Evolutionary conservation across 2,797 vertebrate genomes (phyloP), one percentile per base, ranked within the genome.

Genomic region (Eospalax fontanierii): DNA sequence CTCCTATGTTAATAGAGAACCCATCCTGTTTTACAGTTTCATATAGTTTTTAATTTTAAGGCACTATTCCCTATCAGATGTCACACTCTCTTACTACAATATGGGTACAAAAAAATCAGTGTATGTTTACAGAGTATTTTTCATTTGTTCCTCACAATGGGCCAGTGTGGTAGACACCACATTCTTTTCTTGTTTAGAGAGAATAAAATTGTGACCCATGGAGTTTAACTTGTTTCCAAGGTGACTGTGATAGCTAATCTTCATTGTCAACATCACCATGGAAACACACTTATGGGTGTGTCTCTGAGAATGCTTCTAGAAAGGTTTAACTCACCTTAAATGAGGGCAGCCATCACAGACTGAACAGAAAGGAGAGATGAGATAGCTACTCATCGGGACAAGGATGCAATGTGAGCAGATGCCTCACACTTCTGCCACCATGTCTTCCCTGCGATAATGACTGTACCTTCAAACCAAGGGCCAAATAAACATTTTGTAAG

Each of bases 181-280:
- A 9, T 10, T 87, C 61, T 92, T 90, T 83, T 68, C 24, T 38
- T 14, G 93, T 78, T 96, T 87, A 87, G 43, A 87, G 63, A 90
- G 40, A 82, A 81, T 71, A 87, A 94, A 89, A 75, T 63, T 50
- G 38, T 94, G 71, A 66, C 66, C 46, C 38, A 4, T 3, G 40
- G 71, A 90, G 21, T 11, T 94, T 88, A 30, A 95, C 61, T 95
- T 90, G 79, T 94, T 94, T 96, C 90, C 83, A 91, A 95, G 65
- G 71, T 93, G 89, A 94, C 40, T 28, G 22, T 12, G 6, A 24
- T 18, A 14, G 57, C n/a, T 46, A 63, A 46, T 35, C 38, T 63
- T 75, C 57, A n/a, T 30, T 18, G 30, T 65, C 40, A 88, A 50
- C 57, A 18, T 50, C 86, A 76, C 40, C 30, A n/a, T 11, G 26